Evolutionary conservation across 2,888 invertebrate genomes (phyloP), one percentile per base, ranked within the genome.

Genomic region (Drosophila dives): DNA sequence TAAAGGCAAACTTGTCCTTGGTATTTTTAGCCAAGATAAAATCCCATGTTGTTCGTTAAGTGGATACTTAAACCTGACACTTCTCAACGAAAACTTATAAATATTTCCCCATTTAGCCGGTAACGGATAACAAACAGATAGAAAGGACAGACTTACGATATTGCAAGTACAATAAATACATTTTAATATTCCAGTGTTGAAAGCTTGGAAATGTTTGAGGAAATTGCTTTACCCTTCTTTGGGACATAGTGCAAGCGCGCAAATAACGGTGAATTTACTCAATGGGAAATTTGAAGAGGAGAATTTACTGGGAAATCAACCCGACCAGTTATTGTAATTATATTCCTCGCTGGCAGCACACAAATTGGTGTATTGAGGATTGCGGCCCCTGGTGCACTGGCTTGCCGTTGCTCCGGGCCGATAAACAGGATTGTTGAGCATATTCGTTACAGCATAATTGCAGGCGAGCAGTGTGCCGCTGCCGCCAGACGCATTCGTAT

Each of bases 391-490:
- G 7, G 38, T 36, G 45, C 91, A 91, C 26, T 75, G 71, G 0
- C 74, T 50, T 10, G 80, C 90, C 2, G 79, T 62, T 12, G 51
- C 3, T 2, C 91, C 91, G n/a, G 76, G 61, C 6, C 86, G 69
- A 49, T 91, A 89, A 4, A 89, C 71, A 5, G 90, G 77, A 50
- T 81, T 77, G 34, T 77, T 82, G 5, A 45, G 49, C 0, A 89
- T 73, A 59, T 90, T 89, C 0, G 91, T 86, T 1, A 82, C 84
- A 8, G 89, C 86, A 62, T 89, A 89, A 53, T 89, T 89, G 56
- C 89, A 89, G 45, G 76, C 89, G 15, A 89, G 62, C 26, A 89
- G 69, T 2, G 86, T 80, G 26, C 29, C 75, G 15, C 53, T 64
- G 7, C 53, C 34, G 7, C 81, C 87, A 0, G 45, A 56, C 11